These are phyloP conservation scores for Parazoanthus swiftii DNA, from an alignment of 92 coral and sea anemone species.

Conservation along the genomic window DNA sequence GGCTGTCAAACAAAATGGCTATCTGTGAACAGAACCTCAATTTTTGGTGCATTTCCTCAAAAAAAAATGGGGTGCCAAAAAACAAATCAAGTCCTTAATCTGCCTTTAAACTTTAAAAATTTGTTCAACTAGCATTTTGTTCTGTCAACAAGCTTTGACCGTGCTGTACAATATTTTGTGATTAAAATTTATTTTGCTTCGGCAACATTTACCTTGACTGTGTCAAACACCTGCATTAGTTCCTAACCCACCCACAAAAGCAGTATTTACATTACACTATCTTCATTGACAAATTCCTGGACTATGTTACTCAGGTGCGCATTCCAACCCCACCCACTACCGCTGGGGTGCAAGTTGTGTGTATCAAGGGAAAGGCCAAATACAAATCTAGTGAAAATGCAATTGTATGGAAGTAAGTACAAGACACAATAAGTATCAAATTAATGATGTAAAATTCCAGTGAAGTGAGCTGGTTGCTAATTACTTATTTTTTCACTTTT, in stretches of 20 bases:
- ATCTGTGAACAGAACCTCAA: no score
- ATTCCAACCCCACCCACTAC: conserved; percentile 99
- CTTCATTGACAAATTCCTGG: background rate
- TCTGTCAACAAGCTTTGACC: no score
- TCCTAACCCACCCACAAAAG: conserved; percentile 90
- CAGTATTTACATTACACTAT: no score
- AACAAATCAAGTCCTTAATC: no score
- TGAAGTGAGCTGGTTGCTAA: background rate
- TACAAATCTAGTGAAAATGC: conserved; percentile 99
- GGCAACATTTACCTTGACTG: background rate
- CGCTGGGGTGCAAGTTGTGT: conserved; percentile 98
- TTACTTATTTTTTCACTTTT: background rate
- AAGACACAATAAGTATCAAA: no score
- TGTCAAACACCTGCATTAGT: conserved; percentile 67
- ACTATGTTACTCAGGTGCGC: conserved; percentile 62
- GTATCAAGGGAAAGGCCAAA: conserved; percentile 99
- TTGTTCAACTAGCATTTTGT: no score
- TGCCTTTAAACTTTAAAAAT: no score
- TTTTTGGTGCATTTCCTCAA: no score
- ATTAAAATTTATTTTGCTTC: no score
- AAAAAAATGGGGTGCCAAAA: no score
- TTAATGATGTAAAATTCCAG: background rate
- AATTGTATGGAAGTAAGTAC: conserved; percentile 99
- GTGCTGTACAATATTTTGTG: no score
- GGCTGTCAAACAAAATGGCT: no score